Base-by-base conservation (phyloP, 2,113 vertebrate species). In the Psittacula cyanocephala region DNA sequence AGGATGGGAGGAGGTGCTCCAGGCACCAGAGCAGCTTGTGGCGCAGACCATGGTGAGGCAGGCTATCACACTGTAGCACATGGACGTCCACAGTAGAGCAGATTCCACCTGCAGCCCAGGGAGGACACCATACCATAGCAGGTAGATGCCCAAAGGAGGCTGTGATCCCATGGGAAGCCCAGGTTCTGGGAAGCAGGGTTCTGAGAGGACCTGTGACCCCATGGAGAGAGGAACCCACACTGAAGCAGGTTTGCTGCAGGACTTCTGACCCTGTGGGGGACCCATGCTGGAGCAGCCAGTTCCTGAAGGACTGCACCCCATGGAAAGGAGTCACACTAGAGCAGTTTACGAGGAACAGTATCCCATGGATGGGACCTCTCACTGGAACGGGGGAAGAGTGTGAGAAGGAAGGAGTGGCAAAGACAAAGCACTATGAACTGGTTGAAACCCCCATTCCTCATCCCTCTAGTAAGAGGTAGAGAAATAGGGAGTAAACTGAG, bases 51-150 rank as follows among this genome's bases (percentile, higher is more conserved):
- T 8, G 27, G 31, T 49, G 11, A 59, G 14, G 28, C 4, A 65
- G 39, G 27, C 6, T 37, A 11, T 53, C 7, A 25, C 27, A 13
- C n/a, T 50, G 39, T 14, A 76, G 20, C 23, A 50, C 70, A 17
- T 29, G 22, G 22, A 86, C 2, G 7, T 7, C 11, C 24, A 44
- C 0, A 1, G 12, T 31, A 39, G 33, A 72, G 35, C 39, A 81
- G 39, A 80, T 13, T 9, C 17, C 39, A 59, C 37, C 55, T 53
- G 29, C 25, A 75, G 55, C 31, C 53, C 3, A 6, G 13, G 23
- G 16, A 70, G 11, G 15, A 44, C 27, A 11, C 33, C 33, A 65
- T 1, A 0, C 3, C 3, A 3, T 4, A 67, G 17, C 15, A 37
- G 28, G 25, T 16, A 3, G 59, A 28, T 67, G 28, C 6, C 49